Evolutionary conservation across 2,113 vertebrate genomes (phyloP), one percentile per base, ranked within the genome.

Genomic region (Coregonus clupeaformis): DNA sequence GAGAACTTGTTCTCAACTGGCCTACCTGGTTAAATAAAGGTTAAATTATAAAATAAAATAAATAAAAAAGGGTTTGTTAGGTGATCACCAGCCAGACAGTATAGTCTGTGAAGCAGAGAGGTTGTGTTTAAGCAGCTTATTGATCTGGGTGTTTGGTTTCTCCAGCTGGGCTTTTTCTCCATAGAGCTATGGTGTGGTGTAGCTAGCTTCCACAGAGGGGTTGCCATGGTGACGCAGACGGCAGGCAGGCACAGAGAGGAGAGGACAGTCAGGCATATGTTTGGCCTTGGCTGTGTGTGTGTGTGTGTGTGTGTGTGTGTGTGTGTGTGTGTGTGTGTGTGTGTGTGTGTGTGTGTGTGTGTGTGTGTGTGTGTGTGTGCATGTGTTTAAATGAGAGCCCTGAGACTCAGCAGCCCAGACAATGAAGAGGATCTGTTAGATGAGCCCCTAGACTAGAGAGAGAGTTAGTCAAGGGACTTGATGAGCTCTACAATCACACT

Each of bases 221-320:
- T 94, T 92, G 82, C 90, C 88, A 91, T 93, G 91, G 92, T 22
- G 82, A 94, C 86, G 16, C 72, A 78, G 81, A 76, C 88, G 88
- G 71, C 84, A 77, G 84, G 82, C 77, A 65, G 74, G 77, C 77
- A 76, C 71, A 68, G 68, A 65, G 42, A 24, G 47, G 47, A 52
- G 47, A 52, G 47, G 47, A 18, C 47, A 89, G 88, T 69, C 84
- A 77, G 83, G 80, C 77, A 64, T 70, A 74, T 75, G 74, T 70
- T 42, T 36, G 81, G 89, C 84, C 89, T 85, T 86, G 77, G 85
- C 86, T 88, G 83, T 59, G 18, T 60, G 57, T 59, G 55, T 22
- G 18, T 22, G 55, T 59, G 55, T 59, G 18, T 59, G 16, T 59
- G 55, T 59, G 11, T 59, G 55, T 59, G 55, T 59, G 18, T 22